These are phyloP conservation scores for Catharus ustulatus DNA, from an alignment of 2,797 vertebrate species.

Conservation along the genomic window DNA sequence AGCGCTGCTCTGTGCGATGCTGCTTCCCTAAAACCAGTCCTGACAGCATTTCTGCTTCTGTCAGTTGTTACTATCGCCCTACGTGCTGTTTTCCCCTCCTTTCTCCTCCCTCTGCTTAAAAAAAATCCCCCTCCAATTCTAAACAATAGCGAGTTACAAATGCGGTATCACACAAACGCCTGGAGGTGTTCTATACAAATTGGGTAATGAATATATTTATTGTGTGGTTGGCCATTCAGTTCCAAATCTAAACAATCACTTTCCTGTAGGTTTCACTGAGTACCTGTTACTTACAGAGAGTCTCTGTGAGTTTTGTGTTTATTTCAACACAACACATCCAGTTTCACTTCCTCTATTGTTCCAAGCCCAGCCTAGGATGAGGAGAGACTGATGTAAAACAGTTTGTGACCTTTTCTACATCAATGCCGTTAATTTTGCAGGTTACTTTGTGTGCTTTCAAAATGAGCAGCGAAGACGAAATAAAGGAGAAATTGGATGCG, in stretches of 20 bases:
- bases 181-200: background rate
- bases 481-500: slow-evolving; percentile 83
- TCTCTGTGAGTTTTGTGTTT: rapidly evolving
- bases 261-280: too few species aligned
- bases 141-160: background rate
- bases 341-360: background rate
- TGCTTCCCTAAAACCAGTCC: background rate
- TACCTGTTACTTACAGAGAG: background rate
- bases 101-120: rapidly evolving
- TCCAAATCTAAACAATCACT: background rate
- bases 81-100: rapidly evolving
- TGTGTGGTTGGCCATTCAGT: background rate
- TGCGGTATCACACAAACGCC: background rate
- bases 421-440: slow-evolving; percentile 28
- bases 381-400: rapidly evolving
- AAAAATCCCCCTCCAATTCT: background rate
- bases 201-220: background rate
- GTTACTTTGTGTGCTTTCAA: background rate
- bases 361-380: background rate
- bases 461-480: slow-evolving; percentile 83
- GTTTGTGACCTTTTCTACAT: background rate
- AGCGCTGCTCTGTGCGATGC: background rate
- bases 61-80: too few species aligned
- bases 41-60: background rate
- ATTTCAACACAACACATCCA: rapidly evolving